Percentiles rank a stretch among this genome's conserved stretches.
Evolutionary conservation across 2,888 invertebrate species (phyloP).

Genomic region (Tachina grossa): DNA sequence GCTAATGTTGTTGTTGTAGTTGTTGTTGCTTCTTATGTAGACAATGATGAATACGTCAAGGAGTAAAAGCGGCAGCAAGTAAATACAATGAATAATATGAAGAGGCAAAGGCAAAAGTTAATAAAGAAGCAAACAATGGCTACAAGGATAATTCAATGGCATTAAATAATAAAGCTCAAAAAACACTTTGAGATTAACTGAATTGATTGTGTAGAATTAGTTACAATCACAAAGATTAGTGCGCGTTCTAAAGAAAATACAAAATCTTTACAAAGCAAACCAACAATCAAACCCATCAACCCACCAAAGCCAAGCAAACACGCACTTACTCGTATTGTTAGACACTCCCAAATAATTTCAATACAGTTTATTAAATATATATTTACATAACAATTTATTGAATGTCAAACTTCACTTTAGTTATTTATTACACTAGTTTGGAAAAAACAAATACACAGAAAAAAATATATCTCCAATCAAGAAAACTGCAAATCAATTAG

Average conservation of each 20-base stretch:
- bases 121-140: constrained; percentile 66
- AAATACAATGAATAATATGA: constrained; percentile 28
- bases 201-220: constrained; percentile 71
- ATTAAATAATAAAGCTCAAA: constrained; percentile 78
- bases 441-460: not conserved
- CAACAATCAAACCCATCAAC: constrained; percentile 34
- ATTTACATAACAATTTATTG: not conserved
- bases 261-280: constrained; percentile 41
- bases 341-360: not conserved
- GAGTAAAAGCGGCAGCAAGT: constrained; percentile 19
- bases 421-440: not conserved
- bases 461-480: too few relatives aligned
- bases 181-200: constrained; percentile 77
- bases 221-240: constrained; percentile 64
- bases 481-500: too few relatives aligned
- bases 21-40: not conserved
- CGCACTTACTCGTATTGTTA: not conserved
- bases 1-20: not conserved
- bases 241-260: constrained; percentile 43
- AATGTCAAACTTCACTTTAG: too few relatives aligned
- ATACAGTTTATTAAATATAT: not conserved
- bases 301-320: constrained; percentile 38
- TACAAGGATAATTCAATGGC: constrained; percentile 75
- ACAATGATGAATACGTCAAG: constrained; percentile 28
- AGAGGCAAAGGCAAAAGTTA: constrained; percentile 64